A percentile compares a stretch with the other conserved stretches of the same genome.
Conservation (phyloP, 2,797 vertebrate species). For the Muscicapa comitata region DNA sequence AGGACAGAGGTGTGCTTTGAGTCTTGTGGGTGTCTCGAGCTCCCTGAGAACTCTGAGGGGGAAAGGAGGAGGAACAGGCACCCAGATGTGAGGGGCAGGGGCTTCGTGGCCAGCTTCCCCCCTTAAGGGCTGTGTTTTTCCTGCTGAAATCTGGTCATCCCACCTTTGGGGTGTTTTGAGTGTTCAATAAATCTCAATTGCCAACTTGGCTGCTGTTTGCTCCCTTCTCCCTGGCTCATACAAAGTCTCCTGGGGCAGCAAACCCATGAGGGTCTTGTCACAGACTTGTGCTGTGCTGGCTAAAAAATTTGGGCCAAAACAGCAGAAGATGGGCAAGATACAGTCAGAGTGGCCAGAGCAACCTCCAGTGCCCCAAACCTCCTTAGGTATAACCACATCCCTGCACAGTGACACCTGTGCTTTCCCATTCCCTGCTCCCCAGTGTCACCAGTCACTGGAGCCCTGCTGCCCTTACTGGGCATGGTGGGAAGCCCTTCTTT, state of each 20-base stretch:
- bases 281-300: neutral
- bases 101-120: neutral
- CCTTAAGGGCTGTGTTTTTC: neutral
- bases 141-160: neutral
- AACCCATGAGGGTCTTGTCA: neutral
- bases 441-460: neutral
- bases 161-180: neutral
- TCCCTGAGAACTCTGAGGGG: neutral
- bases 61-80: accelerated
- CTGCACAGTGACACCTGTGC: neutral
- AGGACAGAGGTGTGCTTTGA: neutral
- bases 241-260: neutral
- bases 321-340: neutral
- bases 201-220: neutral
- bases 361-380: neutral
- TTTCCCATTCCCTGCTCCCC: neutral
- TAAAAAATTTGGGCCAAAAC: neutral
- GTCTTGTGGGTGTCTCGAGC: accelerated
- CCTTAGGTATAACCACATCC: too few species aligned
- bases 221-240: neutral
- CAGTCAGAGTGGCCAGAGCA: neutral
- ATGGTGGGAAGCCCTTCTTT: accelerated
- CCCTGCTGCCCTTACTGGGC: accelerated
- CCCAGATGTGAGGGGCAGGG: neutral
- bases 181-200: neutral